Conservation (phyloP, 2,113 vertebrate species). For the Coptodon bakossiorum region DNA sequence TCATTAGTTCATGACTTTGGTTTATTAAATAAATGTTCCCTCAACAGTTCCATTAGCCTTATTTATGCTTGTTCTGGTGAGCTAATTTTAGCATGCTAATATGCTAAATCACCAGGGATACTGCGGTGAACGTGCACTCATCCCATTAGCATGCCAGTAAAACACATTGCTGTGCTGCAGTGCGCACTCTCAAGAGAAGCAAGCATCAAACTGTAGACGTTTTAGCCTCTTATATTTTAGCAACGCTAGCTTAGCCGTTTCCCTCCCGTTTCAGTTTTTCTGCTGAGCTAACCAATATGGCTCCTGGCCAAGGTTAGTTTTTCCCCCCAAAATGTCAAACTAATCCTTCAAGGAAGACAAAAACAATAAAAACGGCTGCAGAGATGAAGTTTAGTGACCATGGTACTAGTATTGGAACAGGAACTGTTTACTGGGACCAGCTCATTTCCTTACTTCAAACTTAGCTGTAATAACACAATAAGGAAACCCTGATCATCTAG, state of each 20-base stretch:
- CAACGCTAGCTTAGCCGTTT: neutral
- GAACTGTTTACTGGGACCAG: slow-evolving; percentile 31
- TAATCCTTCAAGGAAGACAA: neutral
- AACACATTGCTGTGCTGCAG: rapidly evolving
- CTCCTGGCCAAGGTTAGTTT: neutral
- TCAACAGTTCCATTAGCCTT: neutral
- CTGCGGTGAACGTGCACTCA: neutral
- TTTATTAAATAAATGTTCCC: neutral
- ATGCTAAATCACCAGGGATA: neutral
- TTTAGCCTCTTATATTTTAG: neutral
- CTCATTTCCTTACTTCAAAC: slow-evolving; percentile 5
- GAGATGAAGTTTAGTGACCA: neutral
- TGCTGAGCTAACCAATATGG: neutral
- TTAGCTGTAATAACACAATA: neutral
- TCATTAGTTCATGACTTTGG: neutral
- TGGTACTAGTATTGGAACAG: slow-evolving; percentile 4
- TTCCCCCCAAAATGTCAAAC: neutral
- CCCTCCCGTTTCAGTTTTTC: neutral
- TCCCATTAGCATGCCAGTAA: neutral
- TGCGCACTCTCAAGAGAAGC: neutral
- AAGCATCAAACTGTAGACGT: neutral
- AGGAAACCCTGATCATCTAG: neutral
- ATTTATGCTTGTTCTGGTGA: neutral
- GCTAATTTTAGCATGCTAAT: neutral
- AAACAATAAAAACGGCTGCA: neutral